A percentile compares a stretch with the other conserved stretches of the same genome.
These are phyloP conservation scores for Gnatocerus cornutus DNA, from an alignment of 2,888 invertebrate genomes.

Conservation along the genomic window DNA sequence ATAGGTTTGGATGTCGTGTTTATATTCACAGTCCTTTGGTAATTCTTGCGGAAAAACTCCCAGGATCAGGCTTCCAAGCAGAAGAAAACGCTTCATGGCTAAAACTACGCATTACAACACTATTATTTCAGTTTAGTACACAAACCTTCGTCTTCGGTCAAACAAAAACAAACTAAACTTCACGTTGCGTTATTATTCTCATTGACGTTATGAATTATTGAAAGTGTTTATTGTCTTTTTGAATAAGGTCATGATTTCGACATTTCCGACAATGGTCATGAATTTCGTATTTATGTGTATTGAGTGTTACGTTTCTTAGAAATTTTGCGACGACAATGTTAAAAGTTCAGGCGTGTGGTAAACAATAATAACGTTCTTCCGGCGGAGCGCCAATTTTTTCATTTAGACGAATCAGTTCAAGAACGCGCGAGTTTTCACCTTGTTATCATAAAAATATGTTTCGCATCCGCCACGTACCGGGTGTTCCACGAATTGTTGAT, in stretches of 20 bases:
- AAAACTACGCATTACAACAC: slow-evolving; percentile 9
- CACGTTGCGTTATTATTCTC: slow-evolving; percentile 6
- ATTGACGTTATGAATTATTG: slow-evolving; percentile 33
- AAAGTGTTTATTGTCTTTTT: slow-evolving; percentile 41
- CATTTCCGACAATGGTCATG: slow-evolving; percentile 40
- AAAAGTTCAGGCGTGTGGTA: slow-evolving; percentile 27
- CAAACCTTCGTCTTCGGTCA: slow-evolving; percentile 17
- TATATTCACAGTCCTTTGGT: slow-evolving; percentile 56
- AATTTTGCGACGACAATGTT: slow-evolving; percentile 24
- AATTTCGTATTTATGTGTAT: slow-evolving; percentile 32
- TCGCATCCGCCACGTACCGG: too few species aligned
- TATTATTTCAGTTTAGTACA: neutral
- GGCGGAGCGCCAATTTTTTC: slow-evolving; percentile 25
- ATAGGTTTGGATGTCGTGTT: slow-evolving; percentile 56
- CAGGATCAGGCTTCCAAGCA: neutral
- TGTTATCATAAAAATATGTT: too few species aligned
- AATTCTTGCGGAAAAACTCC: neutral
- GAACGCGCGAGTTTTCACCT: neutral
- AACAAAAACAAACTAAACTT: slow-evolving; percentile 25
- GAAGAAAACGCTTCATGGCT: slow-evolving; percentile 16
- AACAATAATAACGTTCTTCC: slow-evolving; percentile 32
- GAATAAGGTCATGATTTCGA: slow-evolving; percentile 39
- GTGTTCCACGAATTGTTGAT: too few species aligned
- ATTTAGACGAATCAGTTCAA: slow-evolving; percentile 15
- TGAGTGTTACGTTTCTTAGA: slow-evolving; percentile 1